These are phyloP conservation scores for Hirtodrosophila duncani DNA, from an alignment of 2,888 invertebrate species.

Conservation along the genomic window DNA sequence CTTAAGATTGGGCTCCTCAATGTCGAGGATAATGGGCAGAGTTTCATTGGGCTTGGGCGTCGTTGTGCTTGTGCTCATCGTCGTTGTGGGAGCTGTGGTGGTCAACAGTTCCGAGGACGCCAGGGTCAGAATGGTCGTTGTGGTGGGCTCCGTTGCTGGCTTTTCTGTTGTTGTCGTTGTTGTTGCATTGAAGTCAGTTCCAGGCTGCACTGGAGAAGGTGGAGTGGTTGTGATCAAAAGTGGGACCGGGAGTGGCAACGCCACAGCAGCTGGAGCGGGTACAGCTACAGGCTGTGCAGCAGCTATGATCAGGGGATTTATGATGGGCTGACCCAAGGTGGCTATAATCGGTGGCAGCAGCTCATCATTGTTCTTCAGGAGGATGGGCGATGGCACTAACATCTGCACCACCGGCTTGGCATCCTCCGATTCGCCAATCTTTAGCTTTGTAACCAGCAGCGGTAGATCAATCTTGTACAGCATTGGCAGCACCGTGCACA, in stretches of 20 bases:
- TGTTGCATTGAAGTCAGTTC: constrained; percentile 23
- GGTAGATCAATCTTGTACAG: constrained; percentile 68
- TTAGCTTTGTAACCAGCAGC: constrained; percentile 60
- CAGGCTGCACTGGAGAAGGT: constrained; percentile 15
- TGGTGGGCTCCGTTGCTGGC: constrained; percentile 26
- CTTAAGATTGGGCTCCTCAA: constrained; percentile 45
- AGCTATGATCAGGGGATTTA: constrained; percentile 60
- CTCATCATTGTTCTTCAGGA: constrained; percentile 68
- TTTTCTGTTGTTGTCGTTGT: constrained; percentile 42
- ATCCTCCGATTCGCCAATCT: constrained; percentile 54
- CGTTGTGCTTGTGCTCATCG: constrained; percentile 52
- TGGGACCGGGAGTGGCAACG: constrained; percentile 23
- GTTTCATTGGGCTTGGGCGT: constrained; percentile 55
- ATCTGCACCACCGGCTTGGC: constrained; percentile 70
- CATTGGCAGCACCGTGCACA: constrained; percentile 75
- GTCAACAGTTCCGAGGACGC: constrained; percentile 39
- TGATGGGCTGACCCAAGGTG: constrained; percentile 58
- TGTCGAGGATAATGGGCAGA: constrained; percentile 56
- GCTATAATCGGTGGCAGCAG: constrained; percentile 71
- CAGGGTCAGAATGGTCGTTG: constrained; percentile 19
- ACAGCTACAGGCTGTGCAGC: constrained; percentile 31
- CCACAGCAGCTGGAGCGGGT: constrained; percentile 26
- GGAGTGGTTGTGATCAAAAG: constrained; percentile 14
- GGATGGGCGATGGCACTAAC: constrained; percentile 70
- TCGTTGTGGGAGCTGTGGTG: constrained; percentile 61